These are phyloP conservation scores for Tolmerus cingulatus DNA, from an alignment of 2,888 invertebrate genomes.

Conservation along the genomic window DNA sequence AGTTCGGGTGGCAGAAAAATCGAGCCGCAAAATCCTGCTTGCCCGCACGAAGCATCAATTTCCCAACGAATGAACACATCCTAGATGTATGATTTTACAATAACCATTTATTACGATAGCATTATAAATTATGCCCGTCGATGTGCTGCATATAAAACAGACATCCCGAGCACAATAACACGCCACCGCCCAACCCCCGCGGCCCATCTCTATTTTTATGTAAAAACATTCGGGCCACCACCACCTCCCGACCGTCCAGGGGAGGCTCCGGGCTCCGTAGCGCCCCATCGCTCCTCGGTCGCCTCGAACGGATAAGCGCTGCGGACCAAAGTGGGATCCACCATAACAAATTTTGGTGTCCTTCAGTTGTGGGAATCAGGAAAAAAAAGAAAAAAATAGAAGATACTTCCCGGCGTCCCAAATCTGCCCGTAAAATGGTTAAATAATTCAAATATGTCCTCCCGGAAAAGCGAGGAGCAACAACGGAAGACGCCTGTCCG, in stretches of 20 bases:
- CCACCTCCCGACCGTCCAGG: constrained; percentile 18
- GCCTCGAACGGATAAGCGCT: constrained; percentile 40
- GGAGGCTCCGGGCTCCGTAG: background rate
- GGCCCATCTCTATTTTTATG: constrained; percentile 40
- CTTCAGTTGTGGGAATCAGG: constrained; percentile 26
- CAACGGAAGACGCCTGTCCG: constrained; percentile 3
- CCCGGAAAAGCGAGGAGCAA: background rate
- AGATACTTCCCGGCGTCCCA: constrained; percentile 15
- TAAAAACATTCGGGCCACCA: constrained; percentile 44
- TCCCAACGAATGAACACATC: constrained; percentile 49
- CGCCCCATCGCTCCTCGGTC: background rate
- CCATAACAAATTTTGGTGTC: constrained; percentile 48
- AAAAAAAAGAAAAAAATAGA: background rate
- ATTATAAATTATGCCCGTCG: constrained; percentile 53
- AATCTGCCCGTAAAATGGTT: constrained; percentile 19
- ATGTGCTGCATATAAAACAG: constrained; percentile 50
- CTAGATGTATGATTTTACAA: constrained; percentile 52
- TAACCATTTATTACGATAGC: constrained; percentile 53
- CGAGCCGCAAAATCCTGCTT: constrained; percentile 46
- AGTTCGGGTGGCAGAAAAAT: constrained; percentile 22
- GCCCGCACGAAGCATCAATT: constrained; percentile 36
- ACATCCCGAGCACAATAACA: constrained; percentile 35
- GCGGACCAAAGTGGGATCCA: constrained; percentile 45
- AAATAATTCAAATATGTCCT: constrained; percentile 40
- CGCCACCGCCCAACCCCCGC: background rate